A percentile compares a stretch with the other conserved stretches of the same genome.
These are phyloP conservation scores for Megatriorchis doriae DNA, from an alignment of 2,113 vertebrate species.

Conservation along the genomic window DNA sequence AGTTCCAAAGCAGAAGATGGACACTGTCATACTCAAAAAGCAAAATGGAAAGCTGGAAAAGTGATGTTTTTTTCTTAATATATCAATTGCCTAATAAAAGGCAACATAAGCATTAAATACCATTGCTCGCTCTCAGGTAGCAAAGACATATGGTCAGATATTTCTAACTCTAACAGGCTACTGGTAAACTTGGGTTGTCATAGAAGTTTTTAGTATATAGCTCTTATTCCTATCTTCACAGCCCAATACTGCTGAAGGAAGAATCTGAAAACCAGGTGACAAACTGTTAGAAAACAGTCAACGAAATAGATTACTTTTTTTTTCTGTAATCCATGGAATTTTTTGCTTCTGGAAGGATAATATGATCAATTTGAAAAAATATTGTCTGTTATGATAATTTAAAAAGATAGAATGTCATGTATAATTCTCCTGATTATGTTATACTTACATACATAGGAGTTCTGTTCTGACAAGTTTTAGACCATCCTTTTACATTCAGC, in stretches of 20 bases:
- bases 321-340: neutral
- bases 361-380: neutral
- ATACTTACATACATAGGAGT: rapidly evolving
- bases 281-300: neutral
- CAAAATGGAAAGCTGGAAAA: neutral
- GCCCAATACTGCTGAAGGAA: neutral
- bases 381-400: neutral
- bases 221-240: neutral
- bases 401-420: neutral
- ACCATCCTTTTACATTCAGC: neutral
- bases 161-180: neutral
- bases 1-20: neutral
- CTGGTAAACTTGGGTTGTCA: neutral
- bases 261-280: neutral
- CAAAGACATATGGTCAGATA: neutral
- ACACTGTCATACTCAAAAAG: neutral
- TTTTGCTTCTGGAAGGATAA: neutral
- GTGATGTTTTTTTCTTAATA: neutral
- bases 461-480: neutral
- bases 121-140: neutral
- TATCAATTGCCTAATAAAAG: neutral
- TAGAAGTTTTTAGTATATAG: neutral
- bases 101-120: neutral
- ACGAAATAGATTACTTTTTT: neutral
- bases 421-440: neutral